Conservation (phyloP, 1,140 invertebrate genomes). For the Chrysopa pallens region DNA sequence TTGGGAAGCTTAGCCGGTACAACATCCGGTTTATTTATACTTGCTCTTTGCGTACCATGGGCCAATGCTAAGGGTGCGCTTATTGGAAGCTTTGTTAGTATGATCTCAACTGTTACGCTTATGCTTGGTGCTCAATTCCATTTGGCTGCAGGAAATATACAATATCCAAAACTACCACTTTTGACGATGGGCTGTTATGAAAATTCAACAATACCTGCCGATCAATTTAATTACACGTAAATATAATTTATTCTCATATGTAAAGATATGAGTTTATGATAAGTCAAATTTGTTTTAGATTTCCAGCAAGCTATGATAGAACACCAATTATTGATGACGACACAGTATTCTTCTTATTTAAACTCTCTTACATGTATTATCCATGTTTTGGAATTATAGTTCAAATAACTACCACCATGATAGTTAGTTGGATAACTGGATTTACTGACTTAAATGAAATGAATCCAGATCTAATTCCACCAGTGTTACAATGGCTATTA, state of each 20-base stretch:
- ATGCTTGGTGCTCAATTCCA: constrained; percentile 32
- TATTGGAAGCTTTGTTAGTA: constrained; percentile 24
- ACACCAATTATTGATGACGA: not conserved
- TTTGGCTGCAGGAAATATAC: constrained; percentile 18
- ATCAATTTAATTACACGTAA: too few species aligned
- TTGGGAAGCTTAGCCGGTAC: constrained; percentile 43
- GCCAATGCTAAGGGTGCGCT: constrained; percentile 37
- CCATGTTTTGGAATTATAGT: constrained; percentile 5
- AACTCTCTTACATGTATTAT: not conserved
- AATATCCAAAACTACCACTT: constrained; percentile 13
- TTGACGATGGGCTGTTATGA: constrained; percentile 10
- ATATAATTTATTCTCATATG: too few species aligned
- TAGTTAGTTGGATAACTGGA: constrained; percentile 27
- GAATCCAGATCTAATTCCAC: not conserved
- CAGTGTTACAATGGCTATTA: not conserved
- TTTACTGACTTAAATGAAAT: not conserved
- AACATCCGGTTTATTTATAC: constrained; percentile 41
- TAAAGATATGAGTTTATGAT: too few species aligned
- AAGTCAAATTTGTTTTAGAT: too few species aligned
- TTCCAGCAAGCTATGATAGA: too few species aligned
- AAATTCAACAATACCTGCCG: too few species aligned
- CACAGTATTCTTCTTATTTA: not conserved
- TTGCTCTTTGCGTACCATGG: constrained; percentile 49
- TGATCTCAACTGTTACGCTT: constrained; percentile 33
- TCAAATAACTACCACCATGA: constrained; percentile 21